Base-by-base conservation (phyloP, 1,140 invertebrate species). In the Melipona quadrifasciata region DNA sequence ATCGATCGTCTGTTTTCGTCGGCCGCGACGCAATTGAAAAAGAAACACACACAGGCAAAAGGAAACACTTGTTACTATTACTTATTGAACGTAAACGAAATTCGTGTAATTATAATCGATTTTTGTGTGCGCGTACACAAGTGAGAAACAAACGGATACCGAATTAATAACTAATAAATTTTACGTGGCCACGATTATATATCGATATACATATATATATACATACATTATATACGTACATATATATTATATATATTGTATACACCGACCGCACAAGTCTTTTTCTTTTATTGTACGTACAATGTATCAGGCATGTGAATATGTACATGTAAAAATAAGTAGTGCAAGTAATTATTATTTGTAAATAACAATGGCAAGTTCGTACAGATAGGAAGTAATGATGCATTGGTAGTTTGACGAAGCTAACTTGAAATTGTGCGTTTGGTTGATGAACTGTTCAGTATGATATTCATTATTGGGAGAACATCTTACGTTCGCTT, bases 181-280 rank as follows among this genome's bases (percentile, higher is more conserved):
- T 73, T 80, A 77, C 87, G 61, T 89, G 87, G 87, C 51, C 64
- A 61, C 70, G 67, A 82, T 39, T 87, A 75, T 78, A 74, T 80
- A 67, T 70, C 39, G 24, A 71, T 21, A 64, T 51, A 77, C 53
- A 84, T 31, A 68, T 34, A 80, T 10, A 72, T 47, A 76, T 61
- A 84, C 39, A 58, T 34, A 80, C 14, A 72, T 57, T 68, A 57
- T 57, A 57, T 57, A 57, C 5, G 47, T 53, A 75, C 19, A 76
- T 73, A 78, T 21, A 84, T 21, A 75, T 53, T 47, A 82, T 76
- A 84, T 55, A 83, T 75, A 86, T 58, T 76, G 77, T 81, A 81
- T 87, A 89, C 67, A 75, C 72, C 74, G 65, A 90, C 89, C 89
- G 89, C 89, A 90, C 89, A 90, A 90, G 88, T 89, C 85, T 85